phyloP scores from a whole-genome alignment of 1,140 invertebrate genomes.

The Diprion similis region DNA sequence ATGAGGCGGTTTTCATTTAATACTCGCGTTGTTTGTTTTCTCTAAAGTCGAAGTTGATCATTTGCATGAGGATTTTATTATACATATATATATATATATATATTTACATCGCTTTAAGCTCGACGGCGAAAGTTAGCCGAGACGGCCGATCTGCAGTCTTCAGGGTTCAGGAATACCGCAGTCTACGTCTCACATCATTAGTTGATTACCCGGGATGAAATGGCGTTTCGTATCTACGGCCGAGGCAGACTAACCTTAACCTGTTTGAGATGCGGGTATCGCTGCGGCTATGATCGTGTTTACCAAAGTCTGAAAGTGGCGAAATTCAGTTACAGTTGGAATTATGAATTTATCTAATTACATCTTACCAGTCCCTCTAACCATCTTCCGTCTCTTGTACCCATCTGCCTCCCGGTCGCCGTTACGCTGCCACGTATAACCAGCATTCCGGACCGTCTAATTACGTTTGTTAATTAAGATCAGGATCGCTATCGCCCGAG shows the following conservation, averaged over 20 bases:
- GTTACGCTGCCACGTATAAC: conserved; percentile 7
- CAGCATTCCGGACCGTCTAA: not conserved
- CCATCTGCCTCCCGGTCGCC: not conserved
- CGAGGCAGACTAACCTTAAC: not conserved
- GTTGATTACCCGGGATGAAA: too few relatives aligned
- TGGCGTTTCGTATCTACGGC: too few relatives aligned
- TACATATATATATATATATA: too few relatives aligned
- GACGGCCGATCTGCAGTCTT: too few relatives aligned
- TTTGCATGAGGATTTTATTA: too few relatives aligned
- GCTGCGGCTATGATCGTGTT: not conserved
- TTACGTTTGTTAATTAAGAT: conserved; percentile 5
- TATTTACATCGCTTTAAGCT: too few relatives aligned
- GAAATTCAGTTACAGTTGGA: not conserved
- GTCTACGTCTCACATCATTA: too few relatives aligned
- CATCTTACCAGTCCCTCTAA: not conserved
- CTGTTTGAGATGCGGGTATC: not conserved
- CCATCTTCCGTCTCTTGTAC: not conserved
- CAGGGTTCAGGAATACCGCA: too few relatives aligned
- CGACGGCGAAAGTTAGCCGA: too few relatives aligned
- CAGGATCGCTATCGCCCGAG: not conserved
- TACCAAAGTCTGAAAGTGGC: not conserved
- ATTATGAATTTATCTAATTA: not conserved
- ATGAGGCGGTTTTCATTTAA: too few relatives aligned
- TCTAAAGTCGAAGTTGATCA: too few relatives aligned
- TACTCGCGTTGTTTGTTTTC: too few relatives aligned